Evolutionary conservation across 2,113 vertebrate species (phyloP), one percentile per base, ranked within the genome.

Genomic region (Axis porcinus): DNA sequence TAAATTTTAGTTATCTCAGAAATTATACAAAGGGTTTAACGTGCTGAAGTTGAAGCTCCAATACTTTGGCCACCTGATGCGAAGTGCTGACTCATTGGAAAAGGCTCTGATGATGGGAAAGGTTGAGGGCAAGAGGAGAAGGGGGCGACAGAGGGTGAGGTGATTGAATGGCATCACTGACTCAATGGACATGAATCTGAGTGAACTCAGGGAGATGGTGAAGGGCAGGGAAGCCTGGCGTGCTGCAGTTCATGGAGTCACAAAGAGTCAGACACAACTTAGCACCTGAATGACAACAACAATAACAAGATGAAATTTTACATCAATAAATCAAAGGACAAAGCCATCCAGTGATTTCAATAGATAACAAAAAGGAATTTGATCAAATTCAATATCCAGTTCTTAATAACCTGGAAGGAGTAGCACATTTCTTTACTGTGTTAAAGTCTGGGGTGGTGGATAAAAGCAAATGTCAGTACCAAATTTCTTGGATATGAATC

Each of bases 21-120:
- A 89, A 82, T 47, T 97, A 83, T 95, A 83, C 88, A 64, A 91
- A 64, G 43, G n/a, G 9, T 86, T 70, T 94, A 74, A 50, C 55
- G 79, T 47, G 76, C 70, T 43, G 36, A 76, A 43, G 70, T 27
- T 76, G 70, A 43, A 43, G 70, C 36, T 43, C 36, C 70, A 76
- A 27, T 43, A 14, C 21, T 76, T 40, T 43, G 70, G 36, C 21
- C 70, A 76, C 36, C 70, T 27, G 36, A 76, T 76, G 6, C 3
- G 12, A 43, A 76, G 70, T 4, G 70, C 21, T 14, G 40, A 76
- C 12, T 25, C 36, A 14, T 40, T 76, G 70, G 70, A 76, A 76
- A 76, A 76, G 23, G 12, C 70, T 43, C 70, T 43, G 70, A 76
- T 40, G 21, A 3, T 43, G 70, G 70, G 40, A 76, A 43, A 43